Conservation (phyloP, 1,140 invertebrate genomes). For the Yoshiicerus persimilis region DNA sequence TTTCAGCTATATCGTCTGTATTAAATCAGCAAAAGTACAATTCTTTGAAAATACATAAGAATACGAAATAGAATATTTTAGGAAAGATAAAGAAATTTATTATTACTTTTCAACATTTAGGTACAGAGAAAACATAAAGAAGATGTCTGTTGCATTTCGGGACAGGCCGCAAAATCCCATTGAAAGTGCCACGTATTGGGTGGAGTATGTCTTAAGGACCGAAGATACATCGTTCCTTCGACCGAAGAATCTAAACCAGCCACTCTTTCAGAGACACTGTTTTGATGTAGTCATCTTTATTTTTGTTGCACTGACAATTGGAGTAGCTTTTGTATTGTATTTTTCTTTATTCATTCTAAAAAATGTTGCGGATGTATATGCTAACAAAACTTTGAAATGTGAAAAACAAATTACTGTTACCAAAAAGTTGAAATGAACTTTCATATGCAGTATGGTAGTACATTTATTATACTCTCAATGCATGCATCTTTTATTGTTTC, state of each 20-base stretch:
- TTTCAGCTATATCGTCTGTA: slow-evolving; percentile 30
- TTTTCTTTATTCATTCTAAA: background rate
- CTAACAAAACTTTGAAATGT: too few species aligned
- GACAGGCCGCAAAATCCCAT: background rate
- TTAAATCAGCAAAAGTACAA: slow-evolving; percentile 1
- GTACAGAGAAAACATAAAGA: background rate
- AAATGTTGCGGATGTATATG: too few species aligned
- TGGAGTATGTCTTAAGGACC: background rate
- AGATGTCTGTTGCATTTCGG: background rate
- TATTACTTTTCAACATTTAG: background rate
- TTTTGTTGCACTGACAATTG: background rate
- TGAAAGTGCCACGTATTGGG: slow-evolving; percentile 15
- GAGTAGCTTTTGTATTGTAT: background rate
- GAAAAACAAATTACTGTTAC: too few species aligned
- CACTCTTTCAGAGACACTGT: background rate
- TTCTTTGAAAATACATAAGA: too few species aligned
- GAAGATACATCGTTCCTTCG: background rate
- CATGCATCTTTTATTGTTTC: too few species aligned
- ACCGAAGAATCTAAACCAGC: background rate
- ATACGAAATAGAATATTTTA: background rate
- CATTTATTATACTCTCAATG: too few species aligned
- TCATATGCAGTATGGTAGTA: too few species aligned
- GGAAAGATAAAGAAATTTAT: too few species aligned
- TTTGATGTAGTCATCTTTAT: background rate
- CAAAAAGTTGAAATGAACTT: too few species aligned